Conservation (phyloP, 2,113 vertebrate genomes). For the Galemys pyrenaicus region DNA sequence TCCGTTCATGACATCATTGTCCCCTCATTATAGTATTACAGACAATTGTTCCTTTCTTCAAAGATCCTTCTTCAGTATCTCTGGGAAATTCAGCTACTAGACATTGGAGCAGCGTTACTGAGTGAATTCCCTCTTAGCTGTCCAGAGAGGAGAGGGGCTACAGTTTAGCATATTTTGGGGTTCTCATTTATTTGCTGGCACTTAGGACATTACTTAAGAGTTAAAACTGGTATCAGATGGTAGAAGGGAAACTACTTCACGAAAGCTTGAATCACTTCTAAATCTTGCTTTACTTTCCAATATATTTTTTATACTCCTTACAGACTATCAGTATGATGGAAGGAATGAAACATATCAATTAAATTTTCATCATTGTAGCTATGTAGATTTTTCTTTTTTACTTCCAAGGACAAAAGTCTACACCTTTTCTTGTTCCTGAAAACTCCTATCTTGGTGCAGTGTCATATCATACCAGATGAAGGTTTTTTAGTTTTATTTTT, state of each 20-base stretch:
- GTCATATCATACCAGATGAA: background rate
- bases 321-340: background rate
- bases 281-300: background rate
- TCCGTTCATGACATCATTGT: too few species aligned
- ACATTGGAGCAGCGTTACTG: background rate
- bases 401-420: background rate
- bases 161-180: background rate
- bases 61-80: background rate
- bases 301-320: background rate
- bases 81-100: background rate
- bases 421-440: background rate
- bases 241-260: fast-evolving
- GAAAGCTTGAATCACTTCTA: background rate
- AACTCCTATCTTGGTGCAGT: background rate
- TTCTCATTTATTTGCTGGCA: background rate
- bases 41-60: background rate
- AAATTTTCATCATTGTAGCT: background rate
- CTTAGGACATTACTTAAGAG: background rate
- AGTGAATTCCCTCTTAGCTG: background rate
- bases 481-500: background rate
- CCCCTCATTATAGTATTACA: background rate
- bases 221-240: background rate
- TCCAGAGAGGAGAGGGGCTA: background rate
- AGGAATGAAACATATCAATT: background rate
- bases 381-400: background rate